Evolutionary conservation across 2,113 vertebrate species (phyloP), one percentile per base, ranked within the genome.

Genomic region (Speoplatyrhinus poulsoni): DNA sequence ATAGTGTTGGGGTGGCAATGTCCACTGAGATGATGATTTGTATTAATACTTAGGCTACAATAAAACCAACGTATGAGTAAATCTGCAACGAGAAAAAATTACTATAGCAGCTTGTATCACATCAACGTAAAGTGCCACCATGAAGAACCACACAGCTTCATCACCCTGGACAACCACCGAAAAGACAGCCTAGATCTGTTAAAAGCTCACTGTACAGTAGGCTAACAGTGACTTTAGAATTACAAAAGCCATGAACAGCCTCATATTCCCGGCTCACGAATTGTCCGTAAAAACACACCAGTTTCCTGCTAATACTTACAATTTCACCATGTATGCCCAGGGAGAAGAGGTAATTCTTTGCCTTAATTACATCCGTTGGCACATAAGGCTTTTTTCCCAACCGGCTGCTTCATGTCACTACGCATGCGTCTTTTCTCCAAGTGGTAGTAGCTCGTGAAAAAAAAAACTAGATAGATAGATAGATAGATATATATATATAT

Each of bases 311-410:
- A 81, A 69, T 93, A 94, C 93, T 94, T 85, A 94, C 93, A 92
- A 88, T 92, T 89, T 92, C 92, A 94, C 90, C 93, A 94, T 94
- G 93, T 93, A 94, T 93, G 91, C 93, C 90, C 89, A 91, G 88
- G 90, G 86, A 92, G 85, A 90, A 90, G 89, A 92, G 85, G 87
- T 84, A 89, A 90, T 90, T 91, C 90, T 92, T 92, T 89, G 88
- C 91, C 89, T 90, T 91, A 90, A 92, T 93, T 92, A 92, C 92
- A 92, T 93, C 92, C 90, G 91, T 92, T 91, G 90, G 90, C 89
- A 91, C 87, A 92, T 87, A 90, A 77, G 86, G 85, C 82, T 89
- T 83, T 77, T 87, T 80, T 32, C 75, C 47, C 75, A 80, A 90
- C 91, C 91, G 90, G 91, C 87, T 91, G 92, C 85, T 89, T 75